Conservation (phyloP, 2,113 vertebrate species). For the Chlorodrepanis virens region DNA sequence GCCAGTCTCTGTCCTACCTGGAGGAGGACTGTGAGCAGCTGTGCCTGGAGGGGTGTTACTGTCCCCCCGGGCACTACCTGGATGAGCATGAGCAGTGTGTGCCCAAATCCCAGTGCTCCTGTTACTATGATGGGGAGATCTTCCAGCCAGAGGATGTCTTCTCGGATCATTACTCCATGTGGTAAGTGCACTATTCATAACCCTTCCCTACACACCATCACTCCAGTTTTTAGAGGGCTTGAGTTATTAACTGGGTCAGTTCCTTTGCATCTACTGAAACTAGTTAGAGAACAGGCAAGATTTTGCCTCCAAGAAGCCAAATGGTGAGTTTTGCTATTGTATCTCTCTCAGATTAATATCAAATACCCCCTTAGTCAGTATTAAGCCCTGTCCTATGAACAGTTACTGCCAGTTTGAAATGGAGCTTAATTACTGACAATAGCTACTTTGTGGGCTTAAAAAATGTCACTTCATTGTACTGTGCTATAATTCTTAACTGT, state of each 20-base stretch:
- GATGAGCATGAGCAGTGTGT: conserved; percentile 85
- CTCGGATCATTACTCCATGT: conserved; percentile 86
- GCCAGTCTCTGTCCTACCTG: conserved; percentile 82
- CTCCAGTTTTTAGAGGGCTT: neutral
- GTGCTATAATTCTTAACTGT: neutral
- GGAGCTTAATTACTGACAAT: neutral
- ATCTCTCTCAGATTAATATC: neutral
- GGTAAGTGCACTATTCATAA: conserved; percentile 67
- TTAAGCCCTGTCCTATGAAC: neutral
- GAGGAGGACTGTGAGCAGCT: conserved; percentile 75
- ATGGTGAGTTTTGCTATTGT: neutral
- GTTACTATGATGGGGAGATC: conserved; percentile 89
- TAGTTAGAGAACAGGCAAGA: neutral
- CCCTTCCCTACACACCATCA: rapidly evolving
- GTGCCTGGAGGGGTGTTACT: conserved; percentile 94
- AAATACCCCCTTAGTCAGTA: neutral
- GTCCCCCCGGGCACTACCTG: conserved; percentile 81
- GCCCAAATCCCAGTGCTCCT: conserved; percentile 82
- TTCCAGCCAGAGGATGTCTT: conserved; percentile 91
- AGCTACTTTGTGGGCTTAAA: neutral
- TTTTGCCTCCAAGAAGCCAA: neutral
- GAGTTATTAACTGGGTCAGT: neutral
- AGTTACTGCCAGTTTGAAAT: neutral
- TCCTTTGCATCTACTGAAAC: neutral
- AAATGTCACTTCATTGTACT: neutral